Percentiles rank a stretch among this genome's conserved stretches.
phyloP scores from a whole-genome alignment of 1,140 invertebrate genomes.

The Lutraria rhynchaena region DNA sequence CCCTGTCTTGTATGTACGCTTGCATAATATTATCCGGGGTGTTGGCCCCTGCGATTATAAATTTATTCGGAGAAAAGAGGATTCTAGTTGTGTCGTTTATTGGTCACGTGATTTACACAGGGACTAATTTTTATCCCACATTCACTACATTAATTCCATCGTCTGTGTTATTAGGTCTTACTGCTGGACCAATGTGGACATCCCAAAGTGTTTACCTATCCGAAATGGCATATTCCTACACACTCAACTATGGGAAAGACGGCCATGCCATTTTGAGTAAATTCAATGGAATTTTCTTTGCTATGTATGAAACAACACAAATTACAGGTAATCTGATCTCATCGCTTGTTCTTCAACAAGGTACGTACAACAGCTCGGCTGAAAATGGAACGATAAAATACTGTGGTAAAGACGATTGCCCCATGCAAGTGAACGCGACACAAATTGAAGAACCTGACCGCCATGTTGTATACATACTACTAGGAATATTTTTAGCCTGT shows the following conservation, averaged over 20 bases:
- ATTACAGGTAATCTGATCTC: constrained; percentile 71
- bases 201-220: constrained; percentile 66
- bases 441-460: constrained; percentile 60
- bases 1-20: constrained; percentile 66
- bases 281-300: constrained; percentile 72
- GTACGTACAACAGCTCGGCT: constrained; percentile 25
- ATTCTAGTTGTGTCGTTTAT: constrained; percentile 59
- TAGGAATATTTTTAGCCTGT: constrained; percentile 69
- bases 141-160: constrained; percentile 70
- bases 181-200: constrained; percentile 72
- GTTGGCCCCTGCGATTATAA: constrained; percentile 68
- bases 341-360: constrained; percentile 62
- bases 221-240: constrained; percentile 39
- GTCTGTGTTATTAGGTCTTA: constrained; percentile 67
- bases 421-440: constrained; percentile 41
- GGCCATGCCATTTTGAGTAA: constrained; percentile 61
- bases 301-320: constrained; percentile 66
- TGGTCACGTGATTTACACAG: constrained; percentile 69
- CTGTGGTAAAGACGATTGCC: constrained; percentile 63
- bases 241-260: constrained; percentile 34
- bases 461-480: constrained; percentile 69
- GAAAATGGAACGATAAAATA: constrained; percentile 22
- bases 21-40: constrained; percentile 64
- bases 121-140: constrained; percentile 82
- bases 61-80: constrained; percentile 67